Percentiles rank a stretch among this genome's conserved stretches.
These are phyloP conservation scores for Drosophila simulans DNA, from an alignment of 1,140 invertebrate species.

Conservation along the genomic window DNA sequence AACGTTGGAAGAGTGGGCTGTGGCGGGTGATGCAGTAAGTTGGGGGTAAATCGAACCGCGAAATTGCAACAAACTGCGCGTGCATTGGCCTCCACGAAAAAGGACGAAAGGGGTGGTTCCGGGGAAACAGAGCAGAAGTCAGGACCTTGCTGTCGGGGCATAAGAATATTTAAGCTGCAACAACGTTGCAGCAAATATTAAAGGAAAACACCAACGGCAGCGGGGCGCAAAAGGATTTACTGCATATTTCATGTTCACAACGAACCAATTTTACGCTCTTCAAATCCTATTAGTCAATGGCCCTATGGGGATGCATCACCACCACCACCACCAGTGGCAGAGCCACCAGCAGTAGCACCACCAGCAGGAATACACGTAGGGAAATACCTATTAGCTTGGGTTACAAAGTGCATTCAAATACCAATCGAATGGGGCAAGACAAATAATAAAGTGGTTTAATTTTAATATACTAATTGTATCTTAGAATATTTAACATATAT, in stretches of 20 bases:
- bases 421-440: neutral
- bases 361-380: slow-evolving; percentile 6
- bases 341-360: slow-evolving; percentile 29
- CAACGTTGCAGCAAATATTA: slow-evolving; percentile 77
- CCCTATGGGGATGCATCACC: slow-evolving; percentile 70
- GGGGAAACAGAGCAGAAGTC: slow-evolving; percentile 67
- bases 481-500: no score
- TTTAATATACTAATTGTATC: neutral
- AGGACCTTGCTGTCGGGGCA: slow-evolving; percentile 54
- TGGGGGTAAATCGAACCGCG: slow-evolving; percentile 72
- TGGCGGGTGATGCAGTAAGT: neutral
- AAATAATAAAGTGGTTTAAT: neutral
- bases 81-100: slow-evolving; percentile 63
- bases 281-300: slow-evolving; percentile 85
- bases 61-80: slow-evolving; percentile 83
- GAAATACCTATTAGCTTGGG: neutral
- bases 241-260: slow-evolving; percentile 85
- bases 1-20: neutral
- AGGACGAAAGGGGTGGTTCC: slow-evolving; percentile 1
- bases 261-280: slow-evolving; percentile 85
- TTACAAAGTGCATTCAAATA: neutral
- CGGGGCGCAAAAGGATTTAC: slow-evolving; percentile 83
- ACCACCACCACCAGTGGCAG: slow-evolving; percentile 21
- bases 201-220: slow-evolving; percentile 68
- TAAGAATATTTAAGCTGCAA: slow-evolving; percentile 81